Base-by-base conservation (phyloP, 2,113 vertebrate species). In the Papio anubis region DNA sequence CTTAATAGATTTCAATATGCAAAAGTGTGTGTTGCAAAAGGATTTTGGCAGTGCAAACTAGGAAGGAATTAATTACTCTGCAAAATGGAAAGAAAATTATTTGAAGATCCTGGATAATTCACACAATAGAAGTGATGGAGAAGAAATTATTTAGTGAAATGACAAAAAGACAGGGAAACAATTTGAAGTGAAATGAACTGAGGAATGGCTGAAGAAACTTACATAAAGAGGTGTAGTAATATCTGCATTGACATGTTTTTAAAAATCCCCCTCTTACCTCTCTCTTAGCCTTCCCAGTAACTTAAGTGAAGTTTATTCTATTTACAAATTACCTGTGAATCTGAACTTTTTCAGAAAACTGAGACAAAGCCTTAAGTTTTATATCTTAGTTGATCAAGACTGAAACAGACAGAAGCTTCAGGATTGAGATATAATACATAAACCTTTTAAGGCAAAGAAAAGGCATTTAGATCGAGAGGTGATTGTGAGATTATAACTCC, bases 211-310 rank as follows among this genome's bases (percentile, higher is more conserved):
- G 21, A 90, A 90, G 18, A 0, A 43, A 72, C 10, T 52, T 27
- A 35, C 0, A 52, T 3, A 18, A 72, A 30, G 61, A 30, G 6
- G 43, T 0, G 2, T 66, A 43, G 61, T 59, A 75, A 30, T 45
- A 16, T 73, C 20, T 57, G 16, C 27, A 59, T 10, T 78, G 18
- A 48, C 16, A 72, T 55, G 5, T 81, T 92, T 76, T 25, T 32
- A 61, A 43, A 73, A 81, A 25, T 8, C 1, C 14, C 27, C 13
- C 27, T 20, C 17, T 50, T n/a, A 32, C 25, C 3, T 50, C 1
- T 66, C 7, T 86, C 5, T 45, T 4, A 8, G 23, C 0, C 0
- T 18, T 9, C 4, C 8, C 18, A 43, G 48, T 14, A 40, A 38
- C 7, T 3, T 81, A 27, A 83, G n/a, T 43, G 6, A 95, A 40